Evolutionary conservation across 2,888 invertebrate genomes (phyloP), one percentile per base, ranked within the genome.

Genomic region (Sarcophaga subvicina): DNA sequence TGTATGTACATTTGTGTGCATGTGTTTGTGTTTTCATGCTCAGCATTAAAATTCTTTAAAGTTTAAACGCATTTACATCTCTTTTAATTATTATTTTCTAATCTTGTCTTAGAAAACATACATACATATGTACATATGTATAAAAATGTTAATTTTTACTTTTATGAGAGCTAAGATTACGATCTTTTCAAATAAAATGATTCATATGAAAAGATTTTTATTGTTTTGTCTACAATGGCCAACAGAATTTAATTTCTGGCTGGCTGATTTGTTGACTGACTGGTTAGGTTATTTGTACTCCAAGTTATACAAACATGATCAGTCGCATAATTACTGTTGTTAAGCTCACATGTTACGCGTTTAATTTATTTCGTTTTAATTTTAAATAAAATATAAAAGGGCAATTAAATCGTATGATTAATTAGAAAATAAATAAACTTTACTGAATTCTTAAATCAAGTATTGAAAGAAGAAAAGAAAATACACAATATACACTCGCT

Each of bases 271-370:
- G 37, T 37, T 54, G 12, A 54, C 54, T 54, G 54, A 54, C 54
- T 54, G 54, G 54, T 14, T 17, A 54, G 54, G 54, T 54, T 54
- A 54, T 54, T 54, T 54, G 54, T 54, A 54, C 14, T 17, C 17
- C 54, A 14, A 54, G 17, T 54, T 17, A 54, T 14, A 54, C 54
- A 54, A 54, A 54, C 12, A 17, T 54, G 78, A 83, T 87, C 84
- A 87, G 87, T 87, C 78, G 62, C 54, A 81, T 72, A 64, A 79
- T 79, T 76, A 82, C 79, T 79, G 78, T 76, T 71, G 84, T 64
- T 72, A 83, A 86, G 78, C 75, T 79, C 79, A 60, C 66, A 25
- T 82, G 20, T 67, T 60, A 14, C 54, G 22, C 60, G 59, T 8
- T 66, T n/a, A 37, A 17, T 66, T 66, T 78, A 63, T 62, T 47